These are phyloP conservation scores for Eupristina koningsbergeri DNA, from an alignment of 1,140 invertebrate genomes.

Conservation along the genomic window DNA sequence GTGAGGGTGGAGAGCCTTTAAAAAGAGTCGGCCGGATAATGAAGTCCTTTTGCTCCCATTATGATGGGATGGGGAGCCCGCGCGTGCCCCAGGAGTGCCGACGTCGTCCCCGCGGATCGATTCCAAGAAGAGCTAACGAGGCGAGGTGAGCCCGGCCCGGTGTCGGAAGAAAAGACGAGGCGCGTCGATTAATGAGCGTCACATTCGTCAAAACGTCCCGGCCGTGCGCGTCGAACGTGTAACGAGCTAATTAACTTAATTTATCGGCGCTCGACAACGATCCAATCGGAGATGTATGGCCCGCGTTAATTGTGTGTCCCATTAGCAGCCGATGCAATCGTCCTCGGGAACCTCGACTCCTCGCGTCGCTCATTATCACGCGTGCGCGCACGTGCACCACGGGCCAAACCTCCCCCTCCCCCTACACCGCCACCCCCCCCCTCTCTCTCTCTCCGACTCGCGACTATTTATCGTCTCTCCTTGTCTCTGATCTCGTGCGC, in stretches of 20 bases:
- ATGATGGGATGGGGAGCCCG: not conserved
- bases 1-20: too few relatives aligned
- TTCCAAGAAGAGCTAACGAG: conserved; percentile 48
- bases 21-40: not conserved
- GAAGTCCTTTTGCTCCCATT: not conserved
- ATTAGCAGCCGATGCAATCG: conserved; percentile 64
- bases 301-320: conserved; percentile 64
- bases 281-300: conserved; percentile 62
- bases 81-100: not conserved
- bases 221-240: conserved; percentile 33
- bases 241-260: conserved; percentile 68
- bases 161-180: conserved; percentile 1
- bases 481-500: too few relatives aligned
- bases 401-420: too few relatives aligned
- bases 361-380: conserved; percentile 60
- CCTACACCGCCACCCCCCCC: too few relatives aligned
- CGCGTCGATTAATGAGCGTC: conserved; percentile 58
- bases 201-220: conserved; percentile 60
- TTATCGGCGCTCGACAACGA: conserved; percentile 64
- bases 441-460: not conserved
- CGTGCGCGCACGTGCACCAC: conserved; percentile 4
- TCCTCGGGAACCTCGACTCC: conserved; percentile 39
- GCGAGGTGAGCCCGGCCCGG: conserved; percentile 28
- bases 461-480: not conserved
- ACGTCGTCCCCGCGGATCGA: not conserved